Evolutionary conservation across 1,140 invertebrate genomes (phyloP).

Genomic region (Panulirus ornatus): DNA sequence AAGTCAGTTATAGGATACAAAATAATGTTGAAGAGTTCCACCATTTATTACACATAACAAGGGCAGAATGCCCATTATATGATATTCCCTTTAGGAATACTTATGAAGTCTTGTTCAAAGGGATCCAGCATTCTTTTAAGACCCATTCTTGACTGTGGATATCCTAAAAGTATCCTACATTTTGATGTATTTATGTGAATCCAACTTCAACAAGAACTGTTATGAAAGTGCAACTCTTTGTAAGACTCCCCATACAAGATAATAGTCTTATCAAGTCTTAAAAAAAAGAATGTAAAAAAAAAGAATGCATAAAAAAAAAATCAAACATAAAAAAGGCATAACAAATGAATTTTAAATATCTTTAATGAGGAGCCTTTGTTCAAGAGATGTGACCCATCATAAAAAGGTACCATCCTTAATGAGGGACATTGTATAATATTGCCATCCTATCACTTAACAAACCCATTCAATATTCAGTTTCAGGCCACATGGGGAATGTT

Average conservation of each 20-base stretch:
- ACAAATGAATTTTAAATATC: background rate
- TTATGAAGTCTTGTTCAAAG: conserved; percentile 18
- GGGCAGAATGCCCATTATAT: conserved; percentile 26
- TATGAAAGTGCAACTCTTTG: background rate
- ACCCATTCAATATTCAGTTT: background rate
- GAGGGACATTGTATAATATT: background rate
- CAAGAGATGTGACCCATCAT: too few species aligned
- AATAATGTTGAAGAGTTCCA: conserved; percentile 8
- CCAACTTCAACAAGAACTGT: background rate
- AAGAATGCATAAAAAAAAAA: background rate
- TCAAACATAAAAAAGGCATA: background rate
- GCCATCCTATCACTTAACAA: background rate
- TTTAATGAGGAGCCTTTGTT: too few species aligned
- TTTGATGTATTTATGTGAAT: background rate
- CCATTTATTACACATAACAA: conserved; percentile 49
- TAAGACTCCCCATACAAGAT: conserved; percentile 13
- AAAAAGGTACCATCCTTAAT: background rate
- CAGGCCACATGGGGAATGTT: background rate
- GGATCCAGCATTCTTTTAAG: background rate
- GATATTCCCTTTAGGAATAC: conserved; percentile 44
- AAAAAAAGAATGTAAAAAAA: background rate
- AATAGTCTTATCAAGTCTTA: background rate
- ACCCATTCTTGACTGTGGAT: background rate
- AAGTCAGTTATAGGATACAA: too few species aligned
- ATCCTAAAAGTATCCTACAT: background rate